Percentiles rank a stretch among this genome's conserved stretches.
phyloP scores from a whole-genome alignment of 92 coral and sea anemone species.

The Porites divaricata region DNA sequence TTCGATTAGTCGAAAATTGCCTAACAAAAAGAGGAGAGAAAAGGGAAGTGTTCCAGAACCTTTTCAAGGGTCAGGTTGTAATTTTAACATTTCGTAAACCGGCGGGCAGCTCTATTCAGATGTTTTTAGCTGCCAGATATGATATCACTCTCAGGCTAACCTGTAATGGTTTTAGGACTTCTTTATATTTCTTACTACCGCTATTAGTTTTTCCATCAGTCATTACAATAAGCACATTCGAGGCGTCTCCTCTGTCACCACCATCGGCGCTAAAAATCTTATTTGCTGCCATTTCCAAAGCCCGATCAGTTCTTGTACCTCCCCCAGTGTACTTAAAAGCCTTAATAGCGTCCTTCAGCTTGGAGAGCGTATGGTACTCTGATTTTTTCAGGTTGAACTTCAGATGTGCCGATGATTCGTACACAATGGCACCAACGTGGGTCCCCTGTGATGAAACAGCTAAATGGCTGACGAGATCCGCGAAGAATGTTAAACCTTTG shows the following conservation, averaged over 20 bases:
- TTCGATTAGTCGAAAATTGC: no score
- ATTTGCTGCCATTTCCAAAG: slow-evolving; percentile 47
- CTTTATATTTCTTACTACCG: slow-evolving; percentile 12
- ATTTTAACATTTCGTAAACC: no score
- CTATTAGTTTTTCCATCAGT: slow-evolving; percentile 36
- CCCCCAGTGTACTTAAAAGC: slow-evolving; percentile 31
- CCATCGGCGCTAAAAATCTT: slow-evolving; percentile 38
- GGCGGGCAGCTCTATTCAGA: no score
- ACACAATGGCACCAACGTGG: slow-evolving; percentile 77
- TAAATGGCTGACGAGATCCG: slow-evolving; percentile 70
- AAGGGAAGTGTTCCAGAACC: no score
- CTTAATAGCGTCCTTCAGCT: slow-evolving; percentile 38
- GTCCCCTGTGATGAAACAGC: slow-evolving; percentile 75
- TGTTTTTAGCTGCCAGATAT: not conserved
- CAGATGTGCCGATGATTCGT: slow-evolving; percentile 32
- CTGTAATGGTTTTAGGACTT: slow-evolving; percentile 44
- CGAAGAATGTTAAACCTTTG: slow-evolving; percentile 52
- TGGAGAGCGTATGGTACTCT: slow-evolving; percentile 53
- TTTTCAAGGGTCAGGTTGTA: no score
- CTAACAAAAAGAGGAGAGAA: no score
- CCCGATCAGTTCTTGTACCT: slow-evolving; percentile 42
- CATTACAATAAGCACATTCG: slow-evolving; percentile 36
- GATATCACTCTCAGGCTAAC: slow-evolving; percentile 11
- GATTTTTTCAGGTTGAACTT: slow-evolving; percentile 70
- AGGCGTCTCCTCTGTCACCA: slow-evolving; percentile 43